These are phyloP conservation scores for Gallinago jamesoni DNA, from an alignment of 2,113 vertebrate genomes.

Conservation along the genomic window DNA sequence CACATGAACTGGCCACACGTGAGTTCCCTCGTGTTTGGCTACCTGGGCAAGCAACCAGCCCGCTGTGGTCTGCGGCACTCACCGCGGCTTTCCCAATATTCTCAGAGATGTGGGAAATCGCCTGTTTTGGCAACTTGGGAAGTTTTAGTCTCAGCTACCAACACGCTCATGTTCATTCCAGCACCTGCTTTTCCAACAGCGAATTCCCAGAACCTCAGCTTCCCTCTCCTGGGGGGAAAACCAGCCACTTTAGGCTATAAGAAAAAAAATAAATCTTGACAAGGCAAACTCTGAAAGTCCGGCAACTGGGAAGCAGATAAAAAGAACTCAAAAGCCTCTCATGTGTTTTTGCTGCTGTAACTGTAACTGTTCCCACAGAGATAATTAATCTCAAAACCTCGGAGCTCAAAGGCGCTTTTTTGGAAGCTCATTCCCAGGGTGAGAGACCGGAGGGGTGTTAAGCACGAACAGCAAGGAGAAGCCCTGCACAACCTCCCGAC, in stretches of 20 bases:
- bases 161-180: accelerated
- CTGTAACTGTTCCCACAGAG: not conserved
- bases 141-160: not conserved
- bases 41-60: not conserved
- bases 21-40: not conserved
- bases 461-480: not conserved
- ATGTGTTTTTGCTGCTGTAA: not conserved
- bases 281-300: not conserved
- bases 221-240: accelerated
- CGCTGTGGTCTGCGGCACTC: accelerated
- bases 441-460: not conserved
- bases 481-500: accelerated
- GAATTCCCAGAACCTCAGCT: not conserved
- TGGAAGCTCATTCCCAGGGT: not conserved
- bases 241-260: accelerated
- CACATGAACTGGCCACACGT: not conserved
- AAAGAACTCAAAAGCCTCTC: not conserved
- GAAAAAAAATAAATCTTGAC: not conserved
- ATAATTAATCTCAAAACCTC: not conserved
- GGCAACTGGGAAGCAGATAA: accelerated
- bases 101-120: accelerated
- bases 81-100: accelerated
- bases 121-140: accelerated
- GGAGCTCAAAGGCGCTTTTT: not conserved
- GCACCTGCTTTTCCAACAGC: not conserved